Evolutionary conservation across 1,140 invertebrate genomes (phyloP).

Genomic region (Hestina assimilis): DNA sequence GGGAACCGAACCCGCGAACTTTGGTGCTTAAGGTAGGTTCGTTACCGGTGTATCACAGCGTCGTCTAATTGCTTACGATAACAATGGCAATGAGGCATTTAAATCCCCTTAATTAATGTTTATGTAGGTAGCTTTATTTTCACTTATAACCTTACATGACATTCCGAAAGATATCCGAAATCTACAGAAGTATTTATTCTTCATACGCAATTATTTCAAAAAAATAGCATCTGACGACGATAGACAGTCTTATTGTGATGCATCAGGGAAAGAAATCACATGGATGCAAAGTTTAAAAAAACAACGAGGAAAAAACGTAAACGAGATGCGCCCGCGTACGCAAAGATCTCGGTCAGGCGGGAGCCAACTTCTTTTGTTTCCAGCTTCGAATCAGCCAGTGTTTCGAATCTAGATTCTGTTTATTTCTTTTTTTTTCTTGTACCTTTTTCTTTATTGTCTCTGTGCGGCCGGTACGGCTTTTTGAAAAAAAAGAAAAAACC

Average conservation of each 20-base stretch:
- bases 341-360: constrained; percentile 75
- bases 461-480: constrained; percentile 55
- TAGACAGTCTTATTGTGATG: constrained; percentile 71
- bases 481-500: constrained; percentile 58
- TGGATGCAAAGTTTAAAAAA: constrained; percentile 60
- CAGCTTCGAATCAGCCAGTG: constrained; percentile 73
- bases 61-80: too few relatives aligned
- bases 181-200: too few relatives aligned
- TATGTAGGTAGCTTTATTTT: too few relatives aligned
- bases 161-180: too few relatives aligned
- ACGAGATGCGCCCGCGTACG: constrained; percentile 67
- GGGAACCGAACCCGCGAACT: too few relatives aligned
- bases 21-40: too few relatives aligned
- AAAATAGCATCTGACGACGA: constrained; percentile 67
- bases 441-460: constrained; percentile 76
- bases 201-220: constrained; percentile 55
- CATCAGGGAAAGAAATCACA: constrained; percentile 71
- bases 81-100: too few relatives aligned
- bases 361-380: constrained; percentile 74
- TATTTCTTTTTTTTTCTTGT: constrained; percentile 63
- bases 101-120: too few relatives aligned
- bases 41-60: too few relatives aligned
- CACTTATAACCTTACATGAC: too few relatives aligned
- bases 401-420: constrained; percentile 76
- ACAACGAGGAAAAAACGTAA: constrained; percentile 56